Evolutionary conservation across 2,888 invertebrate genomes (phyloP).

Genomic region (Tipula lateralis): DNA sequence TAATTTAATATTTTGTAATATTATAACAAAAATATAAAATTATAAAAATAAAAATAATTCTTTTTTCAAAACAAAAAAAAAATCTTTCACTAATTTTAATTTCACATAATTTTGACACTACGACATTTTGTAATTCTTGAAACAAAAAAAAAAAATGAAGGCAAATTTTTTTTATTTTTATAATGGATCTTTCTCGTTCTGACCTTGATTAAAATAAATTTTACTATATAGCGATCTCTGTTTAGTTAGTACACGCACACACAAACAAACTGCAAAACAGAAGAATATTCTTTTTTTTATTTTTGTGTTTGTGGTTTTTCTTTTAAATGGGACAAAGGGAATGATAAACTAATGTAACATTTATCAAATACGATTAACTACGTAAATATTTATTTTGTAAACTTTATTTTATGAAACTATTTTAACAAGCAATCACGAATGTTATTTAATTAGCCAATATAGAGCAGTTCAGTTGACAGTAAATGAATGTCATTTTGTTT

Average conservation of each 20-base stretch:
- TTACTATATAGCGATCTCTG: background rate
- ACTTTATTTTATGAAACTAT: background rate
- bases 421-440: background rate
- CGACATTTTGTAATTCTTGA: slow-evolving; percentile 25
- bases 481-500: background rate
- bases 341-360: background rate
- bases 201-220: background rate
- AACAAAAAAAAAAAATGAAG: background rate
- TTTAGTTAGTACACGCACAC: background rate
- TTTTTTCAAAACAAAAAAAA: background rate
- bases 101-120: slow-evolving; percentile 29
- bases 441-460: background rate
- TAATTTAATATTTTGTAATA: background rate
- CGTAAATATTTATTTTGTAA: background rate
- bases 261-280: background rate
- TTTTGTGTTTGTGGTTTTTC: background rate
- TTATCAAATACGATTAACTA: background rate
- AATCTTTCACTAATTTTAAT: slow-evolving; percentile 12
- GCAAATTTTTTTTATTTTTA: background rate
- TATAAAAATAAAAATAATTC: slow-evolving; percentile 7
- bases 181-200: background rate
- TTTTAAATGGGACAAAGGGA: background rate
- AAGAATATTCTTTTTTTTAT: background rate
- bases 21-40: background rate
- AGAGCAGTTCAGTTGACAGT: background rate